Percentiles rank a stretch among this genome's conserved stretches.
phyloP scores from a whole-genome alignment of 2,888 invertebrate genomes.

The Nemoura dubitans region DNA sequence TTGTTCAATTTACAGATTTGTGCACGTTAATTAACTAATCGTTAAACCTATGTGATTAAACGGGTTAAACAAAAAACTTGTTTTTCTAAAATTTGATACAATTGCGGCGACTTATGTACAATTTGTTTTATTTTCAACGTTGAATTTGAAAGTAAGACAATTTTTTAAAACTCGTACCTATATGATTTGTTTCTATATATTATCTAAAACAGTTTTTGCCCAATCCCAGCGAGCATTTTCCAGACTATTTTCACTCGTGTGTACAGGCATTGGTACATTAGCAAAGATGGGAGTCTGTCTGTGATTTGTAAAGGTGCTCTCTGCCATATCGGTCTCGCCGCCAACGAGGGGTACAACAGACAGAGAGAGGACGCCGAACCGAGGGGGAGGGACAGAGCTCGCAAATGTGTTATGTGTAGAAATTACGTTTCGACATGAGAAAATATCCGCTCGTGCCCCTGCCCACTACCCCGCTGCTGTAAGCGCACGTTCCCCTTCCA shows the following conservation, averaged over 20 bases:
- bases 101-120: too few species aligned
- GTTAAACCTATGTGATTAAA: too few species aligned
- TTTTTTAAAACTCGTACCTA: too few species aligned
- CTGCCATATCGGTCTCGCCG: not conserved
- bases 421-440: constrained; percentile 34
- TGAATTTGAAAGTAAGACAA: too few species aligned
- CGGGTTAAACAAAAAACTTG: too few species aligned
- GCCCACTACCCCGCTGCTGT: not conserved
- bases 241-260: not conserved
- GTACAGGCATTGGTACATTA: constrained; percentile 29
- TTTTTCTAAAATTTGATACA: too few species aligned
- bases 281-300: constrained; percentile 25
- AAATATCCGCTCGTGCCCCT: not conserved
- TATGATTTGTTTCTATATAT: too few species aligned
- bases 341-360: constrained; percentile 2
- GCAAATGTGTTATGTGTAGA: constrained; percentile 23
- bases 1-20: too few species aligned
- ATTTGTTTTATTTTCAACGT: too few species aligned
- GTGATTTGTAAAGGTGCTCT: constrained; percentile 33
- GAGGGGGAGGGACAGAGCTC: not conserved
- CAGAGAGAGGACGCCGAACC: not conserved
- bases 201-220: too few species aligned
- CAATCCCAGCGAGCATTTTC: not conserved
- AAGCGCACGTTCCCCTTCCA: not conserved
- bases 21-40: too few species aligned